Conservation (phyloP, 2,797 vertebrate genomes). For the Clarias laeviceps region DNA sequence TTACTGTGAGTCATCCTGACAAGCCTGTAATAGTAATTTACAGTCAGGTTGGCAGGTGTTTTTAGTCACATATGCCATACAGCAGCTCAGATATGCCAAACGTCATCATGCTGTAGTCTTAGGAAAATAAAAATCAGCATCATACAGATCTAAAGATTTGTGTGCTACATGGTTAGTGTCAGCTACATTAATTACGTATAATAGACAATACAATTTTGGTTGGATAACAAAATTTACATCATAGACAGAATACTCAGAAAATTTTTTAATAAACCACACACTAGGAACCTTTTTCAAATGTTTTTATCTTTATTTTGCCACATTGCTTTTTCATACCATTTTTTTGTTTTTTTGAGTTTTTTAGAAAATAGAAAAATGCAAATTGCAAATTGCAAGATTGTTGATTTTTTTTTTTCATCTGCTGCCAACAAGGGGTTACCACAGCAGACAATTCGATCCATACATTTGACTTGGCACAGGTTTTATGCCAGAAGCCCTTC, state of each 20-base stretch:
- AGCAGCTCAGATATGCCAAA: neutral
- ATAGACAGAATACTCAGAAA: neutral
- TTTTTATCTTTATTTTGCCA: neutral
- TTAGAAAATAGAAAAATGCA: neutral
- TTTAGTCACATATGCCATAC: neutral
- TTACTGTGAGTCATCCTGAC: constrained; percentile 10
- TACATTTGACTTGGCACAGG: too few relatives aligned
- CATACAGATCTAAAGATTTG: neutral
- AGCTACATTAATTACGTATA: neutral
- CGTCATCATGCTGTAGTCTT: neutral
- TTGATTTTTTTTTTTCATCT: too few relatives aligned
- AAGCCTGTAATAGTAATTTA: constrained; percentile 25
- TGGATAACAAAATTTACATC: neutral
- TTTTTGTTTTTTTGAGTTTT: neutral
- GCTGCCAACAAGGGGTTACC: too few relatives aligned
- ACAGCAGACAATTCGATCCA: too few relatives aligned
- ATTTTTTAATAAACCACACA: neutral
- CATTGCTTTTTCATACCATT: neutral
- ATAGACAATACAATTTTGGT: neutral
- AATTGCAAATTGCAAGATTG: too few relatives aligned
- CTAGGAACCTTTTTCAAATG: neutral
- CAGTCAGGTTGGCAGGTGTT: constrained; percentile 9
- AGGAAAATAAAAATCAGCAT: neutral
- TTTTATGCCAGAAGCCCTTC: too few relatives aligned
- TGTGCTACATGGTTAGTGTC: neutral